Evolutionary conservation across 30 jellyfish, hydroid and myxozoan species (phyloP).

Genomic region (Aurelia aurita complex sp. Pacific): DNA sequence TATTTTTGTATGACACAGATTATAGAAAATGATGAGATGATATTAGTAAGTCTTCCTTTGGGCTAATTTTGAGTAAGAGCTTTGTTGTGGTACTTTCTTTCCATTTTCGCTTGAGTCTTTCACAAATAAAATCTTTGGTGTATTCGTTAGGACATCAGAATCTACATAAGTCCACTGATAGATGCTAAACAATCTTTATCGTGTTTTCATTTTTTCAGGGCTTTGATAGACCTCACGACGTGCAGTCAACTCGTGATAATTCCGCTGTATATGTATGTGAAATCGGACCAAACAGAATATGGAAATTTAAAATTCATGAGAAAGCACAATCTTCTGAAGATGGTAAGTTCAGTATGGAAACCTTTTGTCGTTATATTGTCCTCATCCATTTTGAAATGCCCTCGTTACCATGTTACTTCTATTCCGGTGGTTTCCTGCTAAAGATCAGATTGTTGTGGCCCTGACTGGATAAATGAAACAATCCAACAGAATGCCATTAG

Average conservation of each 20-base stretch:
- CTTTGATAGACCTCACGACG: slow-evolving; percentile 75
- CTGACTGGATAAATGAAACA: too few species aligned
- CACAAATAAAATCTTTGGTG: too few species aligned
- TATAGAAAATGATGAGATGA: not conserved
- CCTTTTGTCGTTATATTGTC: too few species aligned
- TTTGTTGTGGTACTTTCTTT: not conserved
- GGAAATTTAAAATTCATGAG: slow-evolving; percentile 59
- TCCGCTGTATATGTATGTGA: slow-evolving; percentile 75
- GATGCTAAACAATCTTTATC: too few species aligned
- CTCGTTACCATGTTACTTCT: too few species aligned
- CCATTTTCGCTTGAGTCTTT: not conserved
- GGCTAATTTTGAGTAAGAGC: not conserved
- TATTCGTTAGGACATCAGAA: too few species aligned
- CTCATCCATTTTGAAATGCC: too few species aligned
- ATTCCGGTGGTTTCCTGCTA: too few species aligned
- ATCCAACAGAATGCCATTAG: too few species aligned
- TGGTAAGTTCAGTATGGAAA: not conserved
- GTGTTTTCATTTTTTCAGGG: slow-evolving; percentile 45
- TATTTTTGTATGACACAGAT: not conserved
- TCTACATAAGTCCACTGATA: too few species aligned
- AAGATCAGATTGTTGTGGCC: too few species aligned
- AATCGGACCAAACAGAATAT: slow-evolving; percentile 75
- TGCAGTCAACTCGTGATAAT: slow-evolving; percentile 48
- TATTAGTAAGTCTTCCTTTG: not conserved
- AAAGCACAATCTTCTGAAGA: not conserved